Conservation (phyloP, 2,113 vertebrate species). For the Colossoma macropomum region DNA sequence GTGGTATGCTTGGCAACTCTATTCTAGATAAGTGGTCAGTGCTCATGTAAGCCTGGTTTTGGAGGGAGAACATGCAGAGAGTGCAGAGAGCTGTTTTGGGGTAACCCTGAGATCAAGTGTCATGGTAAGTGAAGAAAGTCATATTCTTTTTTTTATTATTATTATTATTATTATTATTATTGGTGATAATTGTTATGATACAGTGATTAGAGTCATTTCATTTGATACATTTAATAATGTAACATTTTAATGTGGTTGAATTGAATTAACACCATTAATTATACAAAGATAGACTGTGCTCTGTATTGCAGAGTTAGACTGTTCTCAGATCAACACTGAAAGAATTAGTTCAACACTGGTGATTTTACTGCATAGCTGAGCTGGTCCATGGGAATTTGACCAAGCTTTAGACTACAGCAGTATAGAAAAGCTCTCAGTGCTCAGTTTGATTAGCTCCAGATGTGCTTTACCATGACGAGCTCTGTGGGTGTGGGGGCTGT, state of each 20-base stretch:
- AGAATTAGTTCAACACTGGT: background rate
- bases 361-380: background rate
- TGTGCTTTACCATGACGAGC: conserved; percentile 54
- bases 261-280: background rate
- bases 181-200: background rate
- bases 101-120: conserved; percentile 87
- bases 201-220: background rate
- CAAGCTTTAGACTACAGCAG: background rate
- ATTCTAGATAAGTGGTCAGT: conserved; percentile 91
- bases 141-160: background rate
- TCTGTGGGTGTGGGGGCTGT: conserved; percentile 9
- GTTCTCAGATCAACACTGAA: background rate
- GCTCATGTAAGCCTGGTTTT: conserved; percentile 90
- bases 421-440: conserved; percentile 8
- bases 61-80: conserved; percentile 92
- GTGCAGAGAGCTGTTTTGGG: conserved; percentile 95
- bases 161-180: background rate
- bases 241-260: background rate
- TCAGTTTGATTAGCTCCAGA: conserved; percentile 63
- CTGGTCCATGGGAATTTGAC: conserved; percentile 6
- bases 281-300: background rate
- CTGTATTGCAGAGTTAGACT: too few species aligned
- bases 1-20: background rate
- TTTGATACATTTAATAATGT: too few species aligned
- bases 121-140: conserved; percentile 74